These are phyloP conservation scores for Nesoenas mayeri DNA, from an alignment of 2,113 vertebrate genomes.

Conservation along the genomic window DNA sequence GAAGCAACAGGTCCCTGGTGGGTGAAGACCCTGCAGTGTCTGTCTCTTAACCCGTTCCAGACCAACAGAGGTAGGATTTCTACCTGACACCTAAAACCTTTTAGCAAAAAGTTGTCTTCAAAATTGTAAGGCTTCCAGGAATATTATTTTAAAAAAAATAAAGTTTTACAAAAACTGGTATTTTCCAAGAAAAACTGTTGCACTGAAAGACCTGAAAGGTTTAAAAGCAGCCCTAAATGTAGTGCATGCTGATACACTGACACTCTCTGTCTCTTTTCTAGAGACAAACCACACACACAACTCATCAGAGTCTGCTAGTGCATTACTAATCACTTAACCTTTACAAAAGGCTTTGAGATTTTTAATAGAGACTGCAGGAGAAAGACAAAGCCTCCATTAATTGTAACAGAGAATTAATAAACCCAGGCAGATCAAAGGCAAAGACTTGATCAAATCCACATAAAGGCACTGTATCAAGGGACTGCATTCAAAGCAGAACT, in stretches of 20 bases:
- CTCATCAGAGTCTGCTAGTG: background rate
- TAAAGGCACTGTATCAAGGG: background rate
- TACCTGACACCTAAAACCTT: background rate
- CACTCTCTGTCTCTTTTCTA: background rate
- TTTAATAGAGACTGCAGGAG: background rate
- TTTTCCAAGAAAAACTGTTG: background rate
- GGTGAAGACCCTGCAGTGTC: background rate
- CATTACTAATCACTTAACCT: background rate
- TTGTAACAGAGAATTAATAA: constrained; percentile 1
- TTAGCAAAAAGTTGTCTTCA: background rate
- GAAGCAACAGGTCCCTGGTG: background rate
- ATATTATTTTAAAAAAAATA: background rate
- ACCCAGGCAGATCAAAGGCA: background rate
- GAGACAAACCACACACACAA: background rate
- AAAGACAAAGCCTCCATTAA: constrained; percentile 15
- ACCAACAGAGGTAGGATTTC: background rate
- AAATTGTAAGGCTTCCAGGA: background rate
- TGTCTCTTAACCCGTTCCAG: background rate
- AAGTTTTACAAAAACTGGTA: accelerated
- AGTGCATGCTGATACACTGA: background rate
- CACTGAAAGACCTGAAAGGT: background rate
- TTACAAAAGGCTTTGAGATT: background rate
- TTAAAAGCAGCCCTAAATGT: background rate
- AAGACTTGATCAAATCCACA: background rate
- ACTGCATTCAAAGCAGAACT: background rate